A percentile compares a stretch with the other conserved stretches of the same genome.
Evolutionary conservation across 2,888 invertebrate species (phyloP).

Genomic region (Ophraella communa): DNA sequence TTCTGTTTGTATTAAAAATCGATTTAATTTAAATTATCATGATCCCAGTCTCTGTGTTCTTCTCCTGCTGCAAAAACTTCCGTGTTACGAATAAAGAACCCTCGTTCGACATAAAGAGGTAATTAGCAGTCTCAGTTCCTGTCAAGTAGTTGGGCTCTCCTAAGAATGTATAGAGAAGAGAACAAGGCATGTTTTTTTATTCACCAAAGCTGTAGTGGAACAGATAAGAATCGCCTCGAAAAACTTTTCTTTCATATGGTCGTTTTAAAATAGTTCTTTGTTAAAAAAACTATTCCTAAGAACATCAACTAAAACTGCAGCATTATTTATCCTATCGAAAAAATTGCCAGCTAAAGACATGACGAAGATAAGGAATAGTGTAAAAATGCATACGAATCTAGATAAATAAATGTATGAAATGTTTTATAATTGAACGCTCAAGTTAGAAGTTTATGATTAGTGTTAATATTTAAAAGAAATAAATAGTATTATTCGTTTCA

Average conservation of each 20-base stretch:
- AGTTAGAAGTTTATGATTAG: too few species aligned
- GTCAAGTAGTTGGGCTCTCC: constrained; percentile 55
- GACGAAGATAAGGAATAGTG: neutral
- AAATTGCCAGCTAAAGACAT: neutral
- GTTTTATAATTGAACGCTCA: too few species aligned
- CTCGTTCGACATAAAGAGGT: constrained; percentile 54
- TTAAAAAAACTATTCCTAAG: constrained; percentile 10
- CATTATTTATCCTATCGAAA: neutral
- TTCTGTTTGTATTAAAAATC: too few species aligned
- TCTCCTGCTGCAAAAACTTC: constrained; percentile 46
- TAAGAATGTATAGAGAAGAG: constrained; percentile 36
- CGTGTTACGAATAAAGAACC: constrained; percentile 52
- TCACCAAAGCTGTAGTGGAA: constrained; percentile 41
- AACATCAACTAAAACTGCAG: neutral
- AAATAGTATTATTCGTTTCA: too few species aligned
- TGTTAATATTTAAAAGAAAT: too few species aligned
- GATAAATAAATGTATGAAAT: too few species aligned
- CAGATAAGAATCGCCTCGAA: constrained; percentile 49
- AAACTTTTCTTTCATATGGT: constrained; percentile 33
- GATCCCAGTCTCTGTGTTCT: constrained; percentile 6
- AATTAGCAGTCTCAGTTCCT: constrained; percentile 58
- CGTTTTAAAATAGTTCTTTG: constrained; percentile 15
- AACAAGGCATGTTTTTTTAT: constrained; percentile 50
- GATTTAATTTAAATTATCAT: neutral
- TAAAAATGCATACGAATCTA: too few species aligned